Conservation (phyloP, 2,113 vertebrate genomes). For the Erythrocebus patas region DNA sequence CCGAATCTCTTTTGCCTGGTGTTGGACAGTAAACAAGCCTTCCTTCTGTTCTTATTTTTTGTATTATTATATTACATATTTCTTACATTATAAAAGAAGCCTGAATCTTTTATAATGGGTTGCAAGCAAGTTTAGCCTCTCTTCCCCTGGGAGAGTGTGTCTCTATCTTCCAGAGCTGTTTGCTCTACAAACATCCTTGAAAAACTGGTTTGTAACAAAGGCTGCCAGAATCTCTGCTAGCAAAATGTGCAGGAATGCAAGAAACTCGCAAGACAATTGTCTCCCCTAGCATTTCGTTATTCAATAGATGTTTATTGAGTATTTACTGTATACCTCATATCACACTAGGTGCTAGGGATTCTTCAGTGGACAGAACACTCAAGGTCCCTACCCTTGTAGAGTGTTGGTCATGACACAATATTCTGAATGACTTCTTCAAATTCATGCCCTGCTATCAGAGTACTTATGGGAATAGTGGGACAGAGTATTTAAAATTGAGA, state of each 20-base stretch:
- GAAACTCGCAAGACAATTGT: background rate
- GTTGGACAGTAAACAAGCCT: background rate
- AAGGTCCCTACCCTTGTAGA: background rate
- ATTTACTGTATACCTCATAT: background rate
- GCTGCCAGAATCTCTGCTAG: background rate
- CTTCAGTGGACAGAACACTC: background rate
- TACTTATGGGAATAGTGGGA: background rate
- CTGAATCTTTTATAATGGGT: background rate
- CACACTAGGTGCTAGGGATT: too few relatives aligned
- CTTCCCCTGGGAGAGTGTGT: background rate
- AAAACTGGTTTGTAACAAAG: background rate
- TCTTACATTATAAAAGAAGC: background rate
- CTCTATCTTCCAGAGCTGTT: background rate
- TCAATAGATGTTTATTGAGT: background rate
- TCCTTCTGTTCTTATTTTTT: background rate
- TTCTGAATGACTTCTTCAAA: background rate
- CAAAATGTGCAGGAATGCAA: background rate
- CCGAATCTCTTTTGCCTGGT: background rate
- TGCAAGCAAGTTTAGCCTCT: background rate
- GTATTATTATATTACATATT: background rate
- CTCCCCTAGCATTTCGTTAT: background rate
- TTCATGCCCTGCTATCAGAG: too few relatives aligned
- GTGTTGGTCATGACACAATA: background rate
- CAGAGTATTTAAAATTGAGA: background rate
- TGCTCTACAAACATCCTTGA: background rate